phyloP scores from a whole-genome alignment of 2,888 invertebrate species.

The Heteromurus nitidus region DNA sequence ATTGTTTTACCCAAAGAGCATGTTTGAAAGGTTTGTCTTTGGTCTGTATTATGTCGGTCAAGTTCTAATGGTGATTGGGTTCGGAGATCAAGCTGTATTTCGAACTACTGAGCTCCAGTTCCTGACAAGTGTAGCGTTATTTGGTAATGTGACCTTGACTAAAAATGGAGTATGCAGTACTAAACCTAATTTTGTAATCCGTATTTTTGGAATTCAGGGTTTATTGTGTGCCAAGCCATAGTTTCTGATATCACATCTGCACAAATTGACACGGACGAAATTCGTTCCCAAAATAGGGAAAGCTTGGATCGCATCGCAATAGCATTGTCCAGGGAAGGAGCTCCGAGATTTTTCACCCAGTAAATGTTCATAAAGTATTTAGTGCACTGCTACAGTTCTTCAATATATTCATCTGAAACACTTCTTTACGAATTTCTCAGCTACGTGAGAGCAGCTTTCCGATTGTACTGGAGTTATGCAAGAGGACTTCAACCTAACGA shows the following conservation, averaged over 20 bases:
- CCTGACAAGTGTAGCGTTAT: constrained; percentile 48
- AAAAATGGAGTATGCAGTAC: too few species aligned
- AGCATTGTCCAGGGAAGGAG: constrained; percentile 59
- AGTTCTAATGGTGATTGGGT: constrained; percentile 69
- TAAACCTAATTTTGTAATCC: too few species aligned
- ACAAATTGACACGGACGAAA: constrained; percentile 67
- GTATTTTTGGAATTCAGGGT: too few species aligned
- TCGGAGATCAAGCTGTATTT: constrained; percentile 63
- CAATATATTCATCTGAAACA: too few species aligned
- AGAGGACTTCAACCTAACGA: constrained; percentile 62
- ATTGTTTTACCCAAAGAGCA: constrained; percentile 28
- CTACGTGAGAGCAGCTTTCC: constrained; percentile 42
- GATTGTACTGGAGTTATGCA: constrained; percentile 54
- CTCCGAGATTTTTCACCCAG: too few species aligned
- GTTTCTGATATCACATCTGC: constrained; percentile 69
- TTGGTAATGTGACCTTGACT: too few species aligned
- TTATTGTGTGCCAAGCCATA: constrained; percentile 61
- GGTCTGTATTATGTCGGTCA: constrained; percentile 69
- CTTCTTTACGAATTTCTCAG: constrained; percentile 25
- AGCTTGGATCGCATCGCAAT: constrained; percentile 53
- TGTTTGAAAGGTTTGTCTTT: constrained; percentile 33
- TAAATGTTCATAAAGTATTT: too few species aligned
- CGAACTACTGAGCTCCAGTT: constrained; percentile 42
- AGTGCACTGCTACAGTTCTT: too few species aligned
- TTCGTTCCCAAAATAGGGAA: constrained; percentile 59